Evolutionary conservation across 2,888 invertebrate species (phyloP), one percentile per base, ranked within the genome.

Genomic region (Labia minor): DNA sequence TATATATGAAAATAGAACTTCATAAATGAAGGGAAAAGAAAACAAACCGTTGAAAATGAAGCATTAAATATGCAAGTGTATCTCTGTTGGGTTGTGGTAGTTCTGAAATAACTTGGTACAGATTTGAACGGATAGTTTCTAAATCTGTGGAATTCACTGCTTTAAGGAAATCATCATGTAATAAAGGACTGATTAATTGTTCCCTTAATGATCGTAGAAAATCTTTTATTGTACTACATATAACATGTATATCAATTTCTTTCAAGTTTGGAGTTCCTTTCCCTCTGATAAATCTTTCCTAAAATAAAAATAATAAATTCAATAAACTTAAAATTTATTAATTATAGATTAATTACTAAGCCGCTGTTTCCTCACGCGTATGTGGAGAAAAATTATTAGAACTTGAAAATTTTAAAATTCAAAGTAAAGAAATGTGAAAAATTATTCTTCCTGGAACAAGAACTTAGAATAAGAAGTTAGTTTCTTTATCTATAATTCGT

Each of bases 181-280:
- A 82, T 16, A 84, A 82, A 64, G 82, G 84, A 0, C 95, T 92
- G 67, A 97, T 86, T 0, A 99, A 80, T 0, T 98, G 94, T 77
- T 99, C 98, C 66, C 87, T 86, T 20, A 99, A 81, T 0, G 87
- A 85, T 3, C 94, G 85, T 67, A 99, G 81, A 79, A 99, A 99
- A 78, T 94, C 92, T 80, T 98, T 99, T 62, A 99, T 82, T 69
- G 92, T 92, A 62, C 96, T 93, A 77, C 96, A 95, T 33, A 99
- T 81, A 0, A 90, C 90, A 78, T 96, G 88, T 21, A 96, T 82
- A 76, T 99, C 92, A 49, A 73, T 71, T 18, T 37, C 21, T 10
- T 19, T 77, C 37, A 98, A 81, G 73, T 87, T 88, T 0, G 97
- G 96, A 0, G 89, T 85, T 0, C 91, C 89, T 77, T 89, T 90